Percentiles rank a stretch among this genome's conserved stretches.
phyloP scores from a whole-genome alignment of 2,797 vertebrate genomes.

The Gadopsis marmoratus region DNA sequence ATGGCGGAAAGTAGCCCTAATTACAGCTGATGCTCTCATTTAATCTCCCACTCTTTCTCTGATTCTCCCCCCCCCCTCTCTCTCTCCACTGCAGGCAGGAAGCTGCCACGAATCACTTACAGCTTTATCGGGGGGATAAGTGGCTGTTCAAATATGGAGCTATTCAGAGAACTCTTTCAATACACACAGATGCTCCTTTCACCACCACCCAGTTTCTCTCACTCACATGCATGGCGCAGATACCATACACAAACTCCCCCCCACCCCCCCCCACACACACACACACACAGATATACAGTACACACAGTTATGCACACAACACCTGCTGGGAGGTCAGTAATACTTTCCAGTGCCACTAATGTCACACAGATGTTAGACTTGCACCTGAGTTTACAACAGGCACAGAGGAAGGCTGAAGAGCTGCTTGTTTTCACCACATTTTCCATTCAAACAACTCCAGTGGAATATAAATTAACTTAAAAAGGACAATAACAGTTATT shows the following conservation, averaged over 20 bases:
- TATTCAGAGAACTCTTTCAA: slow-evolving; percentile 75
- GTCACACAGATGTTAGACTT: slow-evolving; percentile 73
- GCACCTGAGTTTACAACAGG: slow-evolving; percentile 41
- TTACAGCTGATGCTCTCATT: slow-evolving; percentile 79
- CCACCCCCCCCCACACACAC: slow-evolving; percentile 11
- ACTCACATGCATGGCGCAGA: slow-evolving; percentile 25
- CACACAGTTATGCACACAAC: slow-evolving; percentile 38
- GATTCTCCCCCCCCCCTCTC: background rate
- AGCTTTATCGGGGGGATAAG: slow-evolving; percentile 74
- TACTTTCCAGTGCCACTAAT: slow-evolving; percentile 59
- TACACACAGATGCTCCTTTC: slow-evolving; percentile 79
- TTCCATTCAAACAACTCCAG: background rate
- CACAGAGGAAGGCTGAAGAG: slow-evolving; percentile 22
- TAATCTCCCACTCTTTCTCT: slow-evolving; percentile 50
- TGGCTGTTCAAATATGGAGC: slow-evolving; percentile 78
- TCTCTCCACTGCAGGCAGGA: slow-evolving; percentile 67
- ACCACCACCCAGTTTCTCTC: slow-evolving; percentile 40
- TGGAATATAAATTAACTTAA: background rate
- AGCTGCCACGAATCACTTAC: slow-evolving; percentile 77
- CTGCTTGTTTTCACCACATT: slow-evolving; percentile 6
- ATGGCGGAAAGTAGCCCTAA: slow-evolving; percentile 70
- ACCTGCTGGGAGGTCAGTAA: slow-evolving; percentile 72
- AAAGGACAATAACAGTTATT: background rate
- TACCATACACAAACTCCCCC: slow-evolving; percentile 43
- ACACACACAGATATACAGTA: background rate